These are phyloP conservation scores for Chionoecetes opilio DNA, from an alignment of 1,140 invertebrate genomes.

Conservation along the genomic window DNA sequence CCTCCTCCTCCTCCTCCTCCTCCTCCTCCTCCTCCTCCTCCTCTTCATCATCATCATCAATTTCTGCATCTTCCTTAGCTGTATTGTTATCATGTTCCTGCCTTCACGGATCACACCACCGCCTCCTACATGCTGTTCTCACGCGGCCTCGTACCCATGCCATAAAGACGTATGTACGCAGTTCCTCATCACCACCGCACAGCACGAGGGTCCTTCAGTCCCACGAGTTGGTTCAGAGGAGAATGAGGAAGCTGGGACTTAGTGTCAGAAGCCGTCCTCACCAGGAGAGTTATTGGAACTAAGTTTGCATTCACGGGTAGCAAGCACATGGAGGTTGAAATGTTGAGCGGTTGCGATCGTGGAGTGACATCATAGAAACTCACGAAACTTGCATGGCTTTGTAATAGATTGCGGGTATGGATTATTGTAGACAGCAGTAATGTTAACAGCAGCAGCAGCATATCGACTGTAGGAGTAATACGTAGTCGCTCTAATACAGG, in stretches of 20 bases:
- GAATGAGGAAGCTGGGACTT: neutral
- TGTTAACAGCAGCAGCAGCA: too few species aligned
- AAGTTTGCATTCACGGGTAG: conserved; percentile 28
- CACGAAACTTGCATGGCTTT: neutral
- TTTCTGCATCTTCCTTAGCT: neutral
- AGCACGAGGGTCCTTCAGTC: conserved; percentile 4
- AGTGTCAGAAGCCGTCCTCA: conserved; percentile 16
- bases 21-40: too few species aligned
- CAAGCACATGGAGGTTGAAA: neutral
- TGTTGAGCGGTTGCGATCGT: conserved; percentile 4
- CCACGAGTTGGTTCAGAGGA: neutral
- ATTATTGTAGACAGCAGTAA: too few species aligned
- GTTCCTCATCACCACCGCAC: neutral
- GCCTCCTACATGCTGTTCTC: neutral
- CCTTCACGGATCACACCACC: neutral
- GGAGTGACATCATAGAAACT: neutral
- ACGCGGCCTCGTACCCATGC: neutral
- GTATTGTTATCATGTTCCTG: neutral
- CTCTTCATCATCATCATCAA: neutral
- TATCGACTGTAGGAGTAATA: neutral
- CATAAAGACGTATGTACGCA: neutral
- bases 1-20: too few species aligned
- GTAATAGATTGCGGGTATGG: neutral
- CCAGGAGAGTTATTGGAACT: neutral
- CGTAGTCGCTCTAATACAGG: neutral